Evolutionary conservation across 1,140 invertebrate genomes (phyloP).

Genomic region (Drosophila chauvacae): DNA sequence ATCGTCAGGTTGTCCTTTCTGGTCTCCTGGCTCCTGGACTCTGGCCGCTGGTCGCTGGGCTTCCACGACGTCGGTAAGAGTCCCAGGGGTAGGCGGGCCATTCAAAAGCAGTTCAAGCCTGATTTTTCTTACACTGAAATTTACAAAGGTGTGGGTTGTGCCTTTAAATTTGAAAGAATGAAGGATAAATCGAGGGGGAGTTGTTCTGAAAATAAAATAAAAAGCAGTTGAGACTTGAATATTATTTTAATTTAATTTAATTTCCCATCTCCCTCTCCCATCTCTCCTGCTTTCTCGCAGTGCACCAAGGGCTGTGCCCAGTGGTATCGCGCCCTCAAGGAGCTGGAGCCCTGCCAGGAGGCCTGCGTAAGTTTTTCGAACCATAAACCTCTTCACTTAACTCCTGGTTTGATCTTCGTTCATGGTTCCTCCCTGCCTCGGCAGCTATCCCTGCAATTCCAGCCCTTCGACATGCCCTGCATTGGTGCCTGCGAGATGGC

Average conservation of each 20-base stretch:
- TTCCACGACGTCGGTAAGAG: no score
- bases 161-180: neutral
- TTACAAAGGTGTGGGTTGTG: neutral
- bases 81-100: neutral
- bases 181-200: neutral
- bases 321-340: conserved; percentile 88
- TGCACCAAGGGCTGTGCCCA: conserved; percentile 88
- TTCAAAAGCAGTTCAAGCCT: neutral
- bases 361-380: conserved; percentile 88
- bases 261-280: no score
- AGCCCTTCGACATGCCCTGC: conserved; percentile 89
- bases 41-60: no score
- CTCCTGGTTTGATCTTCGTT: neutral
- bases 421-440: neutral
- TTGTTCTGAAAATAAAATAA: neutral
- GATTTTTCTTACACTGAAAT: neutral
- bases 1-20: conserved; percentile 5
- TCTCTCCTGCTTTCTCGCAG: conserved; percentile 80
- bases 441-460: conserved; percentile 92
- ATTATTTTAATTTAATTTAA: neutral
- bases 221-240: neutral
- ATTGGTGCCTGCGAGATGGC: conserved; percentile 84
- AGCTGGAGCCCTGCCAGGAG: conserved; percentile 87
- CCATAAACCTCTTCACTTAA: no score
- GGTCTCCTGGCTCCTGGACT: neutral